phyloP scores from a whole-genome alignment of 2,797 vertebrate species.

The Amblyopsis hoosieri region DNA sequence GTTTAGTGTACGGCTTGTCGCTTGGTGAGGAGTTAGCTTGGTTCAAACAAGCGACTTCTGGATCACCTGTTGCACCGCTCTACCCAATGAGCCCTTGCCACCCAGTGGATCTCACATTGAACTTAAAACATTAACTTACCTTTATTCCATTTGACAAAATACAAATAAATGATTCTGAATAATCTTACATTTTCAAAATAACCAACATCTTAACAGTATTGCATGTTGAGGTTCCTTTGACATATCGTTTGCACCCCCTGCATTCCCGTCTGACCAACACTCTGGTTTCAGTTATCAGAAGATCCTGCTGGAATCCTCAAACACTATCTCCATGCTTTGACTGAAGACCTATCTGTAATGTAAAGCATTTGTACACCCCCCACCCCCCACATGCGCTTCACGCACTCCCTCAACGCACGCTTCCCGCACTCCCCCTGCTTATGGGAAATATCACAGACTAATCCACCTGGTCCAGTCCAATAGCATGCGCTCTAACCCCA shows the following conservation, averaged over 20 bases:
- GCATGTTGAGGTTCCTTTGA: not conserved
- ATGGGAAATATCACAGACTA: constrained; percentile 43
- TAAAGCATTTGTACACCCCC: constrained; percentile 36
- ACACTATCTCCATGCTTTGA: too few relatives aligned
- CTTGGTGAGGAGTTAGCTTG: too few relatives aligned
- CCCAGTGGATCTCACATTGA: not conserved
- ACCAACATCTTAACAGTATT: too few relatives aligned
- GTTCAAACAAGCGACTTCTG: too few relatives aligned
- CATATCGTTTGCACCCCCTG: not conserved
- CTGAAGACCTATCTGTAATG: constrained; percentile 26
- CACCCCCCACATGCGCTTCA: not conserved
- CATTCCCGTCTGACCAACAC: not conserved
- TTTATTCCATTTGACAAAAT: too few relatives aligned
- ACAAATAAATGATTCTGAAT: too few relatives aligned
- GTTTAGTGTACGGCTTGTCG: constrained; percentile 37
- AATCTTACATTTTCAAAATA: too few relatives aligned
- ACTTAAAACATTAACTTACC: too few relatives aligned
- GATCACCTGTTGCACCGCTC: too few relatives aligned
- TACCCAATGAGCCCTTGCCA: too few relatives aligned
- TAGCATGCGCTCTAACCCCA: constrained; percentile 1
- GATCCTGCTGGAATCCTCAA: too few relatives aligned
- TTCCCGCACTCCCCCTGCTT: constrained; percentile 14
- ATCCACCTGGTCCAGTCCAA: constrained; percentile 44
- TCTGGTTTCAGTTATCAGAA: constrained; percentile 4
- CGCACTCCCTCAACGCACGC: not conserved